A percentile compares a stretch with the other conserved stretches of the same genome.
Conservation (phyloP, 2,888 invertebrate genomes). For the Chloroclystis v-ata region DNA sequence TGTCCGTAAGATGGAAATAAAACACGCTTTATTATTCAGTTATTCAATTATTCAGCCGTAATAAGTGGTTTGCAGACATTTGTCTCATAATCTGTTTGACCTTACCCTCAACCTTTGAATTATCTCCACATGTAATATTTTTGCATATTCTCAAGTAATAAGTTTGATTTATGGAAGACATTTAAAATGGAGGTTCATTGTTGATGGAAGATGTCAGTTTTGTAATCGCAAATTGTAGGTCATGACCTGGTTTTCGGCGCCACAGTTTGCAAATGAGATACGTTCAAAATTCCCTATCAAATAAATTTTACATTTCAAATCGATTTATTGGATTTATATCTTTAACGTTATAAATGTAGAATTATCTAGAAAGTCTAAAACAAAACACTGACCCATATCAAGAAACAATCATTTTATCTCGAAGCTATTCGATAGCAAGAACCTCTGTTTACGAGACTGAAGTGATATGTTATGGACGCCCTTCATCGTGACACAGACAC, state of each 20-base stretch:
- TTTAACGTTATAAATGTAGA: too few relatives aligned
- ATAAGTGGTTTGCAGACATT: neutral
- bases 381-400: neutral
- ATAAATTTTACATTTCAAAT: neutral
- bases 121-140: conserved; percentile 8
- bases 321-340: neutral
- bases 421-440: neutral
- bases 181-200: neutral
- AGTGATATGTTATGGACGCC: neutral
- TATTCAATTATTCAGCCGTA: neutral
- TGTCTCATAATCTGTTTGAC: neutral
- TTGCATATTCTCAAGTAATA: conserved; percentile 8
- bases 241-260: neutral
- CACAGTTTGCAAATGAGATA: neutral
- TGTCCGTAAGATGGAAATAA: neutral
- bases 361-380: too few relatives aligned
- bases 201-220: neutral
- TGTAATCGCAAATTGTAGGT: neutral
- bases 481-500: conserved; percentile 2
- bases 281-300: neutral
- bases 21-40: neutral
- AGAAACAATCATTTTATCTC: neutral
- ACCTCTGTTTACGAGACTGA: neutral
- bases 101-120: conserved; percentile 5
- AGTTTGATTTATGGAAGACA: conserved; percentile 10